Base-by-base conservation (phyloP, 2,797 vertebrate species). In the Mormyrops attenuatus region DNA sequence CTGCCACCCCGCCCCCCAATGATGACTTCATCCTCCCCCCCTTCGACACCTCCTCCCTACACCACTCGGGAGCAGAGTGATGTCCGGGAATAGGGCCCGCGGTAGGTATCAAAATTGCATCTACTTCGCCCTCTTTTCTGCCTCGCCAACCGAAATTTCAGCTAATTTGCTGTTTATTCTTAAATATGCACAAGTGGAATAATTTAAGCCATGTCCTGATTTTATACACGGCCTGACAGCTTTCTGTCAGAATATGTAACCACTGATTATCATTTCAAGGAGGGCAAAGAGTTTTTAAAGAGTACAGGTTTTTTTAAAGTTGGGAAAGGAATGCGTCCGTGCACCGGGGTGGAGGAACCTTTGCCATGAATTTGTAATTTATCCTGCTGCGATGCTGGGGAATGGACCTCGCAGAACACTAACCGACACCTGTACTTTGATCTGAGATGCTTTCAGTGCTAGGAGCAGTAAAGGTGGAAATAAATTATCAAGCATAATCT, bases 1-100 rank as follows among this genome's bases (percentile, higher is more conserved):
- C 91, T 91, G 91, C 84, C 85, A 88, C 90, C 89, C 92, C 91
- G 63, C 63, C 63, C 93, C 92, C 90, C 94, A 94, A 95, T 95
- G 93, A 95, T 94, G 94, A 93, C 94, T 95, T 92, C 94, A 94
- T 95, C 92, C 93, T 95, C 92, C 93, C 92, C 91, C 94, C 94
- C 93, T 93, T 92, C 93, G 34, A 47, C 93, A 93, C 91, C 91
- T 15, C 93, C 93, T 63, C 91, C 90, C 94, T 94, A 92, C 93
- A 92, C 93, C 30, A 22, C 92, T 93, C 91, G 91, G 93, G 84
- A 88, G 91, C 91, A 91, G 89, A 94, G 93, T 91, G 89, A 53
- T 73, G 89, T 50, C 90, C 77, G 91, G 91, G 92, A 93, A 91
- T 63, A 1, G 92, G 94, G 90, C 92, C 92, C 89, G 89, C 90